Percentiles rank a stretch among this genome's conserved stretches.
Evolutionary conservation across 1,140 invertebrate genomes (phyloP).

Genomic region (Lethocerus indicus): DNA sequence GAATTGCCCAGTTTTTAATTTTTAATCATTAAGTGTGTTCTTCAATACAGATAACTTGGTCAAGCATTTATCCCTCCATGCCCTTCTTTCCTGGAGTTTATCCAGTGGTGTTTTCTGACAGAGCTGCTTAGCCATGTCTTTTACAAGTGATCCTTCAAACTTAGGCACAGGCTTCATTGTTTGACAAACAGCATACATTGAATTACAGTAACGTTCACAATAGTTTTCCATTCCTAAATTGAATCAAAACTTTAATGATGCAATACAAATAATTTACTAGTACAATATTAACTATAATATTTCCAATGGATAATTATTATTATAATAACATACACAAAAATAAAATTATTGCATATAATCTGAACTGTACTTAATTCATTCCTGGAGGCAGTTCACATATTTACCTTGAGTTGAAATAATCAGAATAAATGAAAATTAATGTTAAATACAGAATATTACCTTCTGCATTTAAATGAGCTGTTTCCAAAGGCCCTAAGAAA

Average conservation of each 20-base stretch:
- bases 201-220: conserved; percentile 56
- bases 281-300: too few relatives aligned
- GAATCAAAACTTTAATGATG: too few relatives aligned
- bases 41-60: conserved; percentile 69
- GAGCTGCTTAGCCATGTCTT: conserved; percentile 42
- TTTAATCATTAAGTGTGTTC: conserved; percentile 33
- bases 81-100: conserved; percentile 49
- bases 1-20: too few relatives aligned
- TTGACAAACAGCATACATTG: conserved; percentile 56
- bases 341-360: too few relatives aligned
- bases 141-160: conserved; percentile 45
- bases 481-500: conserved; percentile 85
- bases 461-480: conserved; percentile 86
- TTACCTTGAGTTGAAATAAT: too few relatives aligned
- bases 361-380: too few relatives aligned
- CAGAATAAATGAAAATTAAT: too few relatives aligned
- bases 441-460: conserved; percentile 34
- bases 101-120: conserved; percentile 55
- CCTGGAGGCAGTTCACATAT: too few relatives aligned
- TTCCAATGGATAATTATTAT: too few relatives aligned
- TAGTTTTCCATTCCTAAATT: conserved; percentile 46
- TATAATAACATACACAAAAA: too few relatives aligned
- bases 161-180: conserved; percentile 57
- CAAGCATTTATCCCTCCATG: conserved; percentile 70
- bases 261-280: too few relatives aligned